Base-by-base conservation (phyloP, 2,797 vertebrate species). In the Sebastes alutus region DNA sequence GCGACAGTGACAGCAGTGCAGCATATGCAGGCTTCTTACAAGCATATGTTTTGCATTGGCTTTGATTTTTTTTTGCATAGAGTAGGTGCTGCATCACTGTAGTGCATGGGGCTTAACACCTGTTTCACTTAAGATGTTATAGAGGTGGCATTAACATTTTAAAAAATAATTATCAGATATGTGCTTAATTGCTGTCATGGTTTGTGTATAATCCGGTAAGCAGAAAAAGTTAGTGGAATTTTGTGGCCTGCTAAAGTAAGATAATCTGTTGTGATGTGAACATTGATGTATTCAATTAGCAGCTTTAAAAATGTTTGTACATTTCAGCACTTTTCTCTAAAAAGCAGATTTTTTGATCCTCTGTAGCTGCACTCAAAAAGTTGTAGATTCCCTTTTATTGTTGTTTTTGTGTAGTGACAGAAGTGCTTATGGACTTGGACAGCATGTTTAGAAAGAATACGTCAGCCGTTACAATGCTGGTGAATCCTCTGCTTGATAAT, bases 21-120 rank as follows among this genome's bases (percentile, higher is more conserved):
- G 75, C 56, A 68, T 78, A 73, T 76, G 55, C 61, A 81, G 74
- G 73, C 59, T 81, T 82, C 58, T 72, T 77, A 59, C n/a, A 77
- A 81, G 56, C 82, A 69, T 76, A 68, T 76, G 73, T 77, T 88
- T 92, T 84, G 71, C 71, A 88, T 88, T 83, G 46, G 61, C 49
- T 81, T 84, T 56, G 52, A 62, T 75, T 67, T 59, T 56, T 52
- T 78, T 80, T 81, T 91, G 76, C 68, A 83, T 85, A 64, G 52
- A 81, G 63, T 67, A 60, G 63, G 58, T 68, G 54, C 56, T 68
- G 63, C 74, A 69, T 71, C 78, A 59, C 46, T 77, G 4, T 69
- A 58, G 59, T 81, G 61, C 64, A 69, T 7, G 9, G 20, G 38
- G 22, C 16, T 60, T 75, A 77, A 73, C 84, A 90, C 82, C 72